Evolutionary conservation across 2,888 invertebrate genomes (phyloP).

Genomic region (Andrena dorsata): DNA sequence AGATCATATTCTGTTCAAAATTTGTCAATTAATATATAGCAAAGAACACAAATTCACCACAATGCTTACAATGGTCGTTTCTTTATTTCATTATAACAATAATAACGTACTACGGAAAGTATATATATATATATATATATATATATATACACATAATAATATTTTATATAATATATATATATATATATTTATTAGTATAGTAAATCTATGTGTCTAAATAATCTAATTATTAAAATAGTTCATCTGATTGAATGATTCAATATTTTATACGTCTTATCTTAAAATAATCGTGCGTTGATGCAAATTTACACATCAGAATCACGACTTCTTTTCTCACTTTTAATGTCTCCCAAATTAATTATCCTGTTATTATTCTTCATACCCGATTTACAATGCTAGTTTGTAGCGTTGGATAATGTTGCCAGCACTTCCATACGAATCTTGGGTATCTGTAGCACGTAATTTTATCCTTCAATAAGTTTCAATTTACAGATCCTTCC

Average conservation of each 20-base stretch:
- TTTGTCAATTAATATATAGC: conserved; percentile 34
- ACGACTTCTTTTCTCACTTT: conserved; percentile 43
- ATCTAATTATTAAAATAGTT: conserved; percentile 78
- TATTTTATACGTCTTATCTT: conserved; percentile 65
- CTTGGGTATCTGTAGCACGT: conserved; percentile 55
- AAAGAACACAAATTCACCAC: conserved; percentile 61
- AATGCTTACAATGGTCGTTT: conserved; percentile 65
- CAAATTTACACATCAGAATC: conserved; percentile 60
- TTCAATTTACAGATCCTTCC: conserved; percentile 4
- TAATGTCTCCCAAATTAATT: conserved; percentile 55
- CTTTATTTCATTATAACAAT: conserved; percentile 69
- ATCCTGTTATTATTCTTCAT: conserved; percentile 52
- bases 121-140: conserved; percentile 18
- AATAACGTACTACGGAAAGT: conserved; percentile 67
- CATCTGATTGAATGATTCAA: conserved; percentile 69
- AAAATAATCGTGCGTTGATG: conserved; percentile 71
- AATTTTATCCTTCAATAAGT: conserved; percentile 53
- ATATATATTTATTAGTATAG: neutral
- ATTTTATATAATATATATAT: neutral
- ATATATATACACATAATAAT: conserved; percentile 30
- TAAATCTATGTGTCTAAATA: conserved; percentile 67
- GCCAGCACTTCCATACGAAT: conserved; percentile 60
- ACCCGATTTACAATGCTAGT: conserved; percentile 56
- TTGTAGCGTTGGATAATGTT: conserved; percentile 43
- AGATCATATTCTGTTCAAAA: conserved; percentile 32